These are phyloP conservation scores for Calephelis nemesis DNA, from an alignment of 1,140 invertebrate genomes.

Conservation along the genomic window DNA sequence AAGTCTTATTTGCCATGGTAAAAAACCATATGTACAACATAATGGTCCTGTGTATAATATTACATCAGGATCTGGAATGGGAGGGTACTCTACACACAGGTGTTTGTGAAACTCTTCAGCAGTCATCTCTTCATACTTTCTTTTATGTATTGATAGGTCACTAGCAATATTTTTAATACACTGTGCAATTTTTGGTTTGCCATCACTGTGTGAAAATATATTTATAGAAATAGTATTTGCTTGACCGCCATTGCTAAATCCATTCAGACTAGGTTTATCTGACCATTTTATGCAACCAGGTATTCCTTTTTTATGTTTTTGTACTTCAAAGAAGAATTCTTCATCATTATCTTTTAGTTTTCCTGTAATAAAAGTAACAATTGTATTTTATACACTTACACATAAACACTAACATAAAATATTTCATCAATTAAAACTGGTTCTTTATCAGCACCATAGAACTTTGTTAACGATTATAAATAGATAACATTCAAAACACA, in stretches of 20 bases:
- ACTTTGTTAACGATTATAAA: too few relatives aligned
- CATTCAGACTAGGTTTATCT: conserved; percentile 68
- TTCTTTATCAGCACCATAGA: too few relatives aligned
- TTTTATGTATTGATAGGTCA: conserved; percentile 39
- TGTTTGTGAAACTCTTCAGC: conserved; percentile 74
- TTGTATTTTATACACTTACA: neutral
- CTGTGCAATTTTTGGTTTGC: conserved; percentile 78
- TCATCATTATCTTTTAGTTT: conserved; percentile 79
- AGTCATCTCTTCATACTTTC: conserved; percentile 48
- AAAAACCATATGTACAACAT: conserved; percentile 81
- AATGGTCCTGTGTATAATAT: conserved; percentile 81
- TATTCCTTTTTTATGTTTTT: conserved; percentile 74
- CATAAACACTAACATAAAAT: too few relatives aligned
- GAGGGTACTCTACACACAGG: conserved; percentile 68
- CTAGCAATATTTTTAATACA: conserved; percentile 58
- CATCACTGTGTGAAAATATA: conserved; percentile 75
- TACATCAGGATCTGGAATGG: conserved; percentile 84
- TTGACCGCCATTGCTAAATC: conserved; percentile 80
- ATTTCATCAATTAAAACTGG: too few relatives aligned
- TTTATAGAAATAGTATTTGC: conserved; percentile 69
- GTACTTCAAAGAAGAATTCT: conserved; percentile 77
- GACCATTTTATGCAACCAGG: conserved; percentile 81
- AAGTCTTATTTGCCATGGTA: conserved; percentile 86
- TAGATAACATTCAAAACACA: too few relatives aligned
- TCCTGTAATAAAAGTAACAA: conserved; percentile 70